Conservation (phyloP, 2,888 invertebrate genomes). For the Rhingia rostrata region DNA sequence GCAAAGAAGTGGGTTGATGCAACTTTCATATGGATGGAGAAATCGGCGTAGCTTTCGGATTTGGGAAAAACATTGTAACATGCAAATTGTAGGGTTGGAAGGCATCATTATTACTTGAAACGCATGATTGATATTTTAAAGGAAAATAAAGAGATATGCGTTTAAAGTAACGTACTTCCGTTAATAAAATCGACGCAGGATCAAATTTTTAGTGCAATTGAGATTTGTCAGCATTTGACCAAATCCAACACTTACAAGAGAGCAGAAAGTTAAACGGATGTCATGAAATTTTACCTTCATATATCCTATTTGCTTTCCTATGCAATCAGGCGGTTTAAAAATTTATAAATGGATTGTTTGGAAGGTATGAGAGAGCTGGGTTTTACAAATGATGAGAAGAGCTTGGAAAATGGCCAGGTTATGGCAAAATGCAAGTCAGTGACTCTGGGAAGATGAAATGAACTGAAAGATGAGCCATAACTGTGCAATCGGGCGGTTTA, state of each 20-base stretch:
- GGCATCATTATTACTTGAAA: too few species aligned
- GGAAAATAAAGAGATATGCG: too few species aligned
- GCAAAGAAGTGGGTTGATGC: neutral
- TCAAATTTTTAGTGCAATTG: constrained; percentile 81
- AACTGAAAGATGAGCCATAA: too few species aligned
- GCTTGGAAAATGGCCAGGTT: constrained; percentile 81
- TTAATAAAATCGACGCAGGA: constrained; percentile 78
- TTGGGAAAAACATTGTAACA: too few species aligned
- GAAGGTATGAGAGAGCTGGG: constrained; percentile 82
- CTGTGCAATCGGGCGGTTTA: too few species aligned
- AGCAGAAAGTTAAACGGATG: constrained; percentile 80
- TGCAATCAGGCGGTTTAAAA: constrained; percentile 82
- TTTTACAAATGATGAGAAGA: constrained; percentile 81
- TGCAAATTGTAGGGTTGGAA: too few species aligned
- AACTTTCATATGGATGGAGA: neutral
- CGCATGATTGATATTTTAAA: too few species aligned
- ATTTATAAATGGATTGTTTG: constrained; percentile 82
- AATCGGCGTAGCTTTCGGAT: neutral
- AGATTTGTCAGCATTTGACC: constrained; percentile 82
- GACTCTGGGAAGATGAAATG: too few species aligned
- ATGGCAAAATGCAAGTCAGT: too few species aligned
- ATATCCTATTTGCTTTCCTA: constrained; percentile 82
- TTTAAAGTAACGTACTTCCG: too few species aligned
- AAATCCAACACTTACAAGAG: constrained; percentile 83
- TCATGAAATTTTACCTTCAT: constrained; percentile 83